Evolutionary conservation across 2,113 vertebrate genomes (phyloP), one percentile per base, ranked within the genome.

Genomic region (Phrynocephalus versicolor): DNA sequence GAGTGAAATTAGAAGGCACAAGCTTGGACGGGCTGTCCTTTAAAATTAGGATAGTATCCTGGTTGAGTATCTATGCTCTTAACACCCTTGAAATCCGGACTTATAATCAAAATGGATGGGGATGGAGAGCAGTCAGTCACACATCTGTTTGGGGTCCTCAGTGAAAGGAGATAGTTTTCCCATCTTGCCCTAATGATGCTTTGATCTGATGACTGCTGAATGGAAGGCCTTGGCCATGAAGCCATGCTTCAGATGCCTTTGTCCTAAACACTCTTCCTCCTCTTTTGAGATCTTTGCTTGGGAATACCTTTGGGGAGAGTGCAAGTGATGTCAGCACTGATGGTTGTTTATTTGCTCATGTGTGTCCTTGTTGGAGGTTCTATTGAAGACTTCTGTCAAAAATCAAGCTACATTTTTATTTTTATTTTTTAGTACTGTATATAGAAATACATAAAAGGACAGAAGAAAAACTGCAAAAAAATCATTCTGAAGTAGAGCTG

Each of bases 401-500:
- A n/a, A n/a, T n/a, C n/a, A n/a, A n/a, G n/a, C n/a, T n/a, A n/a
- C n/a, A n/a, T n/a, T n/a, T n/a, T n/a, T n/a, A n/a, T n/a, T n/a
- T n/a, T n/a, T n/a, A n/a, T n/a, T n/a, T n/a, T n/a, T n/a, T n/a
- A n/a, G n/a, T n/a, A n/a, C n/a, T n/a, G n/a, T n/a, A n/a, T n/a
- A n/a, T n/a, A n/a, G n/a, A n/a, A n/a, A n/a, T n/a, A n/a, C n/a
- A n/a, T n/a, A n/a, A n/a, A n/a, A n/a, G n/a, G n/a, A n/a, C n/a
- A n/a, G n/a, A n/a, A n/a, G n/a, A n/a, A n/a, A n/a, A n/a, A n/a
- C n/a, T n/a, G n/a, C n/a, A n/a, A n/a, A n/a, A n/a, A n/a, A n/a
- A n/a, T n/a, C n/a, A n/a, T 84, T 92, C 41, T 70, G 18, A 21
- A 69, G 83, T 6, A 82, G 25, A 23, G 37, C 83, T 81, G 88